A percentile compares a stretch with the other conserved stretches of the same genome.
phyloP scores from a whole-genome alignment of 2,113 vertebrate species.

The Axis porcinus region DNA sequence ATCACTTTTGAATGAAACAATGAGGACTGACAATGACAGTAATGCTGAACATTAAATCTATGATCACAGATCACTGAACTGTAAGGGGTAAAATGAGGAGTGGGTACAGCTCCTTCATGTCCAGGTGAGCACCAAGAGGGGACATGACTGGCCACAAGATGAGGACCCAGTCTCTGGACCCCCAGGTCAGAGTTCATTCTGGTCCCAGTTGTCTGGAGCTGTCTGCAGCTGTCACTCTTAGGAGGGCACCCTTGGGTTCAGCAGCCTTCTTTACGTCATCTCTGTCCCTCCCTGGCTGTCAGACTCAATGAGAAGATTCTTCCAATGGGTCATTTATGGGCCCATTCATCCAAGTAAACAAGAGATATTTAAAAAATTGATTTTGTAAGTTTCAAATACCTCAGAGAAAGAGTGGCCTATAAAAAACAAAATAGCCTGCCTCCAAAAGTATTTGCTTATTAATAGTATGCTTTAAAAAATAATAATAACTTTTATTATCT shows the following conservation, averaged over 20 bases:
- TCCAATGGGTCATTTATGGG: background rate
- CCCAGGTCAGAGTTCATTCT: background rate
- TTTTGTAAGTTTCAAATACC: slow-evolving; percentile 5
- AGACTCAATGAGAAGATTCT: background rate
- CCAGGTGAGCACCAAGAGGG: background rate
- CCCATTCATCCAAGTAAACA: background rate
- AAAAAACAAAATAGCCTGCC: background rate
- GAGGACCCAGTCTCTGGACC: background rate
- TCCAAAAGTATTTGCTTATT: background rate
- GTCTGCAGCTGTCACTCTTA: background rate
- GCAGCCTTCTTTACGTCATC: background rate
- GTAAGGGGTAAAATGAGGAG: accelerated
- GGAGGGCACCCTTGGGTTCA: background rate
- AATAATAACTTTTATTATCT: background rate
- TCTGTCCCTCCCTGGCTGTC: background rate
- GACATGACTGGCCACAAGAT: accelerated
- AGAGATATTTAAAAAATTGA: background rate
- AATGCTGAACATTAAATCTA: background rate
- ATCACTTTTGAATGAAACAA: background rate
- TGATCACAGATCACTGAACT: background rate
- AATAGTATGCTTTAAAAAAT: background rate
- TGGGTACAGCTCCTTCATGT: background rate
- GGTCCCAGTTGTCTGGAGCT: background rate
- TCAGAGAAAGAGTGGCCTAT: background rate
- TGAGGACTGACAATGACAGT: background rate